Percentiles rank a stretch among this genome's conserved stretches.
Evolutionary conservation across 2,888 invertebrate genomes (phyloP).

Genomic region (Drosophila paranaensis): DNA sequence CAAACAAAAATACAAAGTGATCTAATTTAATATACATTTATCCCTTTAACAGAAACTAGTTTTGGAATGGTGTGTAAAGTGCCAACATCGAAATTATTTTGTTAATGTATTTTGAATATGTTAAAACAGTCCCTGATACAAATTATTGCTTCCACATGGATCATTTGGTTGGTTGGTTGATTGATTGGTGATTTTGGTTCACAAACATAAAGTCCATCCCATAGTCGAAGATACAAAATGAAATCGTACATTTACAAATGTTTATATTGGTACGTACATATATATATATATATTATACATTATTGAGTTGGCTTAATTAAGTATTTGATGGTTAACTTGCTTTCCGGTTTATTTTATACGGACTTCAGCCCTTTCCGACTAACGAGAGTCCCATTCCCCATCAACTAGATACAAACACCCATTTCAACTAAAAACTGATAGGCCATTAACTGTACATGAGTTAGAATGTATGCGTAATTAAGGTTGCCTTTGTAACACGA

Average conservation of each 20-base stretch:
- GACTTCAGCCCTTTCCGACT: conserved; percentile 19
- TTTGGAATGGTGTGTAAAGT: conserved; percentile 19
- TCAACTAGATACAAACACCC: conserved; percentile 47
- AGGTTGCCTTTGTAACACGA: conserved; percentile 66
- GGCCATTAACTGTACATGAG: conserved; percentile 52
- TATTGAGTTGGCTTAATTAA: conserved; percentile 60
- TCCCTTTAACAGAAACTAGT: conserved; percentile 14
- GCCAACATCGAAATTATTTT: conserved; percentile 13
- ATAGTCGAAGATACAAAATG: conserved; percentile 55
- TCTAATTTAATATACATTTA: conserved; percentile 1
- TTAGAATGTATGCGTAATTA: conserved; percentile 40
- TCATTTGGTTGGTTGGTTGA: conserved; percentile 10
- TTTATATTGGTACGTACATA: conserved; percentile 60
- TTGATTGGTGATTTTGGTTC: conserved; percentile 1
- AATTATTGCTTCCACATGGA: conserved; percentile 15
- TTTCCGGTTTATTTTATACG: conserved; percentile 27
- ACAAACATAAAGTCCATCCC: conserved; percentile 31
- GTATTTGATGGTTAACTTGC: conserved; percentile 28
- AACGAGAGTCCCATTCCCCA: conserved; percentile 8
- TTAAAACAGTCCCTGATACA: conserved; percentile 16
- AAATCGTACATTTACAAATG: conserved; percentile 63
- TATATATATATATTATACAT: conserved; percentile 59
- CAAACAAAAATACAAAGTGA: conserved; percentile 12
- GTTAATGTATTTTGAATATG: conserved; percentile 3
- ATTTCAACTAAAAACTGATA: conserved; percentile 50